Conservation (phyloP, 2,113 vertebrate species). For the Bagarius yarrelli region DNA sequence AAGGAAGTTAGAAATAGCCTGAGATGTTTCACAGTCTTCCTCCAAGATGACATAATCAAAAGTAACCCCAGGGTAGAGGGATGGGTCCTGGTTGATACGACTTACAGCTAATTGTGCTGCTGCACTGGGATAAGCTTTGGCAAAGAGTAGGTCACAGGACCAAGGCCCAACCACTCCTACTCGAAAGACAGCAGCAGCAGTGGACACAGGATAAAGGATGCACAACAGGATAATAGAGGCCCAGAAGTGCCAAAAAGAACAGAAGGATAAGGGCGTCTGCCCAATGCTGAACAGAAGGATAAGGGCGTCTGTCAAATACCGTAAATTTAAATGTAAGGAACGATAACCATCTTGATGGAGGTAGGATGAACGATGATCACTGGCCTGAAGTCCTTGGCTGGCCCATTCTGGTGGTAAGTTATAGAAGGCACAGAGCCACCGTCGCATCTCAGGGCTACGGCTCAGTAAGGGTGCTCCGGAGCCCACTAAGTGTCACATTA, state of each 20-base stretch:
- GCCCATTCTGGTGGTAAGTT: conserved; percentile 38
- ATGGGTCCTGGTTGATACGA: conserved; percentile 71
- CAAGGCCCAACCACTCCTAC: conserved; percentile 77
- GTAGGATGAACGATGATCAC: not conserved
- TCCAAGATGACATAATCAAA: conserved; percentile 74
- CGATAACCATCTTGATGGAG: not conserved
- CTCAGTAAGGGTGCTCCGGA: conserved; percentile 15
- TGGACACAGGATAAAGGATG: conserved; percentile 39
- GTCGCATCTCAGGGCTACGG: conserved; percentile 49
- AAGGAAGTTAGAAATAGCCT: conserved; percentile 67
- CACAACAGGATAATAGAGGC: conserved; percentile 51
- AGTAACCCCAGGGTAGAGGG: conserved; percentile 58
- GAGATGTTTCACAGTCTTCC: conserved; percentile 77
- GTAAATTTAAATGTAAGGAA: not conserved
- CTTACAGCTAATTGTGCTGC: conserved; percentile 74
- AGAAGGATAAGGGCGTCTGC: not conserved
- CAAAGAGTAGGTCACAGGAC: conserved; percentile 76
- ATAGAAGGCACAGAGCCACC: conserved; percentile 39
- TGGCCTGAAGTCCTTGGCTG: conserved; percentile 31
- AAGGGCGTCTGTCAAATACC: no score
- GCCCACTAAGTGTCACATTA: conserved; percentile 24
- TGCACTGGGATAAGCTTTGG: conserved; percentile 71
- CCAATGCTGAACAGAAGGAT: no score
- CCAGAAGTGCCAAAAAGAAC: conserved; percentile 44
- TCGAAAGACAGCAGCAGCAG: conserved; percentile 58